Evolutionary conservation across 2,113 vertebrate genomes (phyloP).

Genomic region (Rhynchomys soricoides): DNA sequence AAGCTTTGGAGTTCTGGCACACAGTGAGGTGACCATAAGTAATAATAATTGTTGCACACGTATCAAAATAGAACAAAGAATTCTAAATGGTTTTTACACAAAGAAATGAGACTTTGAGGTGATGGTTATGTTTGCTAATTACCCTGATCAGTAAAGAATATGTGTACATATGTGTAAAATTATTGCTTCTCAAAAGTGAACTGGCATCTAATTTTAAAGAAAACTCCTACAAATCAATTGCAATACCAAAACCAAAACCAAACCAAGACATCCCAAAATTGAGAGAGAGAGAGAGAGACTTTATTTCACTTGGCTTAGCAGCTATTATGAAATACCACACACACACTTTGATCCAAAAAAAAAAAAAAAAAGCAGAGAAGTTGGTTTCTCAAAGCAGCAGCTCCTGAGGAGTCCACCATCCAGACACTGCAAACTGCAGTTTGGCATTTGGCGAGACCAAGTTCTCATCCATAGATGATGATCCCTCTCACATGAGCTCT

Average conservation of each 20-base stretch:
- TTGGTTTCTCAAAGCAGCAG: neutral
- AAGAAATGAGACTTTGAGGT: neutral
- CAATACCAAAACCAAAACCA: neutral
- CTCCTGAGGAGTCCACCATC: neutral
- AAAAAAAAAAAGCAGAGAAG: neutral
- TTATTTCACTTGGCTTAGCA: neutral
- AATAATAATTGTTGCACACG: neutral
- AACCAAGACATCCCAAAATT: neutral
- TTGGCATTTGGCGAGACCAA: neutral
- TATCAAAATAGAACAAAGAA: neutral
- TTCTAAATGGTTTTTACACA: neutral
- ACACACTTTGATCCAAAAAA: too few relatives aligned
- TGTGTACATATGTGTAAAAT: neutral
- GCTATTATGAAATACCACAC: neutral
- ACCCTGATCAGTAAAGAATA: neutral
- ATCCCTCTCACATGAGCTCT: too few relatives aligned
- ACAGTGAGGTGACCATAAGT: neutral
- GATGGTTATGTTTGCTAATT: neutral
- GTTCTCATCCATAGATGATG: neutral
- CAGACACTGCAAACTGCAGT: neutral
- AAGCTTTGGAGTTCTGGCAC: neutral
- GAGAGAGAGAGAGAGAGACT: neutral
- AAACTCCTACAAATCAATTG: neutral
- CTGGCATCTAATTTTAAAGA: neutral
- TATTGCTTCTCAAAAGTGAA: neutral